Evolutionary conservation across 2,888 invertebrate species (phyloP).

Genomic region (Meloe dianella): DNA sequence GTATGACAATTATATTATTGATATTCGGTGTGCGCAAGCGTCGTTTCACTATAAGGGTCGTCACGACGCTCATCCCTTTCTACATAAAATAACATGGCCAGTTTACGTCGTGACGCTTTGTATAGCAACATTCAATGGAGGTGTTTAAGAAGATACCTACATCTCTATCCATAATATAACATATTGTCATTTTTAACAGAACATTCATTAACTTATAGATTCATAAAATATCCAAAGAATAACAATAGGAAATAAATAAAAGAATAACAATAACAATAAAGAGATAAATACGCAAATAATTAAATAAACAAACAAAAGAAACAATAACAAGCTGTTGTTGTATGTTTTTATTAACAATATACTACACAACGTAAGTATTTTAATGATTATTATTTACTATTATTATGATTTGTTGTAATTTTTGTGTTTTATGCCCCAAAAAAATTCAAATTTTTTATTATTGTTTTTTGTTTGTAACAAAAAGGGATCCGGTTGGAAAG

Average conservation of each 20-base stretch:
- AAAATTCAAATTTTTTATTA: neutral
- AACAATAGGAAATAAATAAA: neutral
- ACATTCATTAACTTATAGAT: neutral
- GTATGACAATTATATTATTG: conserved; percentile 43
- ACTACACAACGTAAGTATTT: neutral
- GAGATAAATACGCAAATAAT: neutral
- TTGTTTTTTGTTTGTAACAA: neutral
- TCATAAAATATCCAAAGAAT: neutral
- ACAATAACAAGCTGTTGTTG: neutral
- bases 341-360: neutral
- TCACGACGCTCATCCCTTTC: conserved; percentile 33
- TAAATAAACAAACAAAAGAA: neutral
- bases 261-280: neutral
- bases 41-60: conserved; percentile 20
- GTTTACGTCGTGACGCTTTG: conserved; percentile 32
- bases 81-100: conserved; percentile 21
- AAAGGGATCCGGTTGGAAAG: neutral
- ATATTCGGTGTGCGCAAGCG: conserved; percentile 38
- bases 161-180: neutral
- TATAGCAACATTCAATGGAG: neutral
- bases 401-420: neutral
- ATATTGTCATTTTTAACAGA: neutral
- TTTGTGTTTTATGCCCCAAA: no score
- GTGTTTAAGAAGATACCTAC: neutral
- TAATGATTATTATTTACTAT: neutral